Base-by-base conservation (phyloP, 35 echinoderm and acorn worm genomes). In the Apostichopus japonicus region DNA sequence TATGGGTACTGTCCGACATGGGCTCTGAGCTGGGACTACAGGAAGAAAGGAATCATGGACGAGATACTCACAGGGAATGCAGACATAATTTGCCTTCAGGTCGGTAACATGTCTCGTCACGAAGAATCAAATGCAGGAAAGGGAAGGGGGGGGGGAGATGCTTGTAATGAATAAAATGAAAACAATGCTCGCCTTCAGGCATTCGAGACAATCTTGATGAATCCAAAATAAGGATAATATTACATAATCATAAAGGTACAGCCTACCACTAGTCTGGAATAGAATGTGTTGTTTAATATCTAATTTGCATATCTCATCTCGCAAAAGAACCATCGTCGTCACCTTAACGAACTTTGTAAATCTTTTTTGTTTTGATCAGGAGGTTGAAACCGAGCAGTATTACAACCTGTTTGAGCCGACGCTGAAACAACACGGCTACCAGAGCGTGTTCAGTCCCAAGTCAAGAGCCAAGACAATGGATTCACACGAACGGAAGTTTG, bases 331-430 rank as follows among this genome's bases (percentile, higher is more conserved):
- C 33, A 44, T 44, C 33, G 33, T 44, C 33, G 33, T 44, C 33
- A 44, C 33, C 33, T 44, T 44, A 44, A 44, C 33, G 33, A 44
- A 44, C 33, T 4, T 44, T 44, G 33, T 44, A 44, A 3, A 44
- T 44, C 33, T 4, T 44, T 44, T 3, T 44, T 44, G 2, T 44
- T 44, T 44, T 44, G 33, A 10, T 19, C 87, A 98, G 95, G 97
- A 99, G 72, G 97, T 99, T 19, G 97, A 99, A 92, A 99, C 97
- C 15, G 97, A 99, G 24, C 97, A 99, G 88, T 99, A 95, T 90
- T 95, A 93, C 70, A 99, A 75, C 78, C 91, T 99, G 92, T 99
- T 99, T 91, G 67, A 93, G 54, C 97, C 95, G 2, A 91, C 95
- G 8, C 89, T 99, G 23, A 95, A 96, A 77, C 93, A 96, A 88